A percentile compares a stretch with the other conserved stretches of the same genome.
Conservation (phyloP, 2,113 vertebrate genomes). For the Zapornia atra region DNA sequence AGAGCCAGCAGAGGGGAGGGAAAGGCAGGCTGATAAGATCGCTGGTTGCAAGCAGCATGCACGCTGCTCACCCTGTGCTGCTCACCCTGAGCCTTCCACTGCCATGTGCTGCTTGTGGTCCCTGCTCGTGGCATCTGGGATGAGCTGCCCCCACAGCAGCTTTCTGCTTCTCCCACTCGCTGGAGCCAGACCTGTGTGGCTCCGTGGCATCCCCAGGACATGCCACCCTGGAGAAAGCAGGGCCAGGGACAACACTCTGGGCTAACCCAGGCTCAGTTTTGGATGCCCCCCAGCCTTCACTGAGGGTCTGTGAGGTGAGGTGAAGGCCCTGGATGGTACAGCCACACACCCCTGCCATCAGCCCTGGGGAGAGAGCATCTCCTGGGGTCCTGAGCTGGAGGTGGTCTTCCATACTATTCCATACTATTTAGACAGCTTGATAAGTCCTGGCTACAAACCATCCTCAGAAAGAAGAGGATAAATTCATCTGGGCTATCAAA, state of each 20-base stretch:
- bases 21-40: background rate
- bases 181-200: background rate
- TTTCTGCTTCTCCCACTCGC: background rate
- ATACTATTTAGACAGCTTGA: background rate
- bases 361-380: background rate
- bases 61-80: rapidly evolving
- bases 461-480: background rate
- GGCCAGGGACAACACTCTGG: too few relatives aligned
- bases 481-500: background rate
- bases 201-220: background rate
- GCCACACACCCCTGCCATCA: too few relatives aligned
- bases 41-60: rapidly evolving
- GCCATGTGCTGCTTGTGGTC: background rate
- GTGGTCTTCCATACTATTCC: background rate
- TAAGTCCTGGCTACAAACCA: background rate
- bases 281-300: background rate
- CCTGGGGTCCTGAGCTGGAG: background rate
- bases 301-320: background rate
- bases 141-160: rapidly evolving
- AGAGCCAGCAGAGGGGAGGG: background rate
- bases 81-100: background rate
- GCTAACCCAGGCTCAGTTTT: background rate
- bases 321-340: background rate
- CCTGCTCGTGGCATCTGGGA: background rate
- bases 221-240: background rate